phyloP scores from a whole-genome alignment of 2,113 vertebrate species.

The Myotis lucifugus region DNA sequence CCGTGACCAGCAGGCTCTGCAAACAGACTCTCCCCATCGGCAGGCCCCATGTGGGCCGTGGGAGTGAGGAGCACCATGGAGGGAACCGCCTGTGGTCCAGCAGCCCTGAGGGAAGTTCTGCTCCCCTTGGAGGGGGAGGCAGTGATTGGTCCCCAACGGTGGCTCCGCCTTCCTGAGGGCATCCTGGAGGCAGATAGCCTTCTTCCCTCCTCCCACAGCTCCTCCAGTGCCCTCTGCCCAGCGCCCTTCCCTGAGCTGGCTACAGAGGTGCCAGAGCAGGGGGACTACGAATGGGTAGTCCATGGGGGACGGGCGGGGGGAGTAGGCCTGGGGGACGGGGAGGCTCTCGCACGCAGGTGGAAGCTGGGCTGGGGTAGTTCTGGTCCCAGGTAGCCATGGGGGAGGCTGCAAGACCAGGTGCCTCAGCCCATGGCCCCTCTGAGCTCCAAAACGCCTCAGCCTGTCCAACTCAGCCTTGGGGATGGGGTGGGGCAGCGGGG shows the following conservation, averaged over 20 bases:
- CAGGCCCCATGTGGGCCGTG: not conserved
- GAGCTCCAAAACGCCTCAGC: not conserved
- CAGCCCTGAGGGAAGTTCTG: not conserved
- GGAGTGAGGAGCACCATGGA: not conserved
- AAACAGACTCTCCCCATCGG: too few relatives aligned
- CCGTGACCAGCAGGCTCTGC: not conserved
- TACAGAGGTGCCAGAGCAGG: not conserved
- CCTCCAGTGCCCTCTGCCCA: not conserved
- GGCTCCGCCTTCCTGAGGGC: not conserved
- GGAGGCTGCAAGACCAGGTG: not conserved
- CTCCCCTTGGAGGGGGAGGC: not conserved
- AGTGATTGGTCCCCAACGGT: not conserved
- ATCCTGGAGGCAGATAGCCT: not conserved
- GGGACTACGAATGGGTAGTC: rapidly evolving
- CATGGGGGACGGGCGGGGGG: too few relatives aligned
- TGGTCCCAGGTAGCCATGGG: not conserved
- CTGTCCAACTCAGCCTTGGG: not conserved
- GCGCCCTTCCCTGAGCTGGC: not conserved
- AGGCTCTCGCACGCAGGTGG: too few relatives aligned
- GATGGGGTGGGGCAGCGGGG: not conserved
- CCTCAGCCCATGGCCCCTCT: too few relatives aligned
- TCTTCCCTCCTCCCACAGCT: not conserved
- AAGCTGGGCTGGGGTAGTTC: not conserved
- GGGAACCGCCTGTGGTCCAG: not conserved
- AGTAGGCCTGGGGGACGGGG: not conserved